These are phyloP conservation scores for Panurus biarmicus DNA, from an alignment of 2,113 vertebrate species.

Conservation along the genomic window DNA sequence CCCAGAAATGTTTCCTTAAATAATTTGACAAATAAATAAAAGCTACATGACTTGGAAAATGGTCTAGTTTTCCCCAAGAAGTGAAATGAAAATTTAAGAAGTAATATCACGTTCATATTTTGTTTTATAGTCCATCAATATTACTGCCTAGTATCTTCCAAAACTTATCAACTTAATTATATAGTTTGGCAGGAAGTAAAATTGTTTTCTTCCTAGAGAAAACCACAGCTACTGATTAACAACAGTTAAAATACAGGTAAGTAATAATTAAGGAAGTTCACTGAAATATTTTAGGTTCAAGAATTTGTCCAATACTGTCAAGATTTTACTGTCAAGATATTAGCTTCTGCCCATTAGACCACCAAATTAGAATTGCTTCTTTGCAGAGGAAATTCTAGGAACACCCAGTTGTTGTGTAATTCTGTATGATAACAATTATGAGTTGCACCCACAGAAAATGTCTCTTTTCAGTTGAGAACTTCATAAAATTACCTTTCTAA, in stretches of 20 bases:
- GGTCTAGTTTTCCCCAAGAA: not conserved
- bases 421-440: not conserved
- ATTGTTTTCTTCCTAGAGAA: not conserved
- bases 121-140: not conserved
- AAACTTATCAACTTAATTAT: not conserved
- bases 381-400: not conserved
- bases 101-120: not conserved
- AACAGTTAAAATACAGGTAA: not conserved
- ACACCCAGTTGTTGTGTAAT: not conserved
- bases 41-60: not conserved
- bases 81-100: not conserved
- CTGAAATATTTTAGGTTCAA: not conserved
- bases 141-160: not conserved
- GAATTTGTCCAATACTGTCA: not conserved
- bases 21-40: not conserved
- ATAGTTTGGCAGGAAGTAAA: not conserved
- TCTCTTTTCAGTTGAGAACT: not conserved
- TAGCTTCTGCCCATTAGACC: not conserved
- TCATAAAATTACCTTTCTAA: constrained; percentile 86
- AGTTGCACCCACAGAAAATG: not conserved
- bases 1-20: not conserved
- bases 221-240: not conserved
- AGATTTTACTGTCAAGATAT: not conserved
- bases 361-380: not conserved
- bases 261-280: not conserved